Evolutionary conservation across 2,888 invertebrate species (phyloP), one percentile per base, ranked within the genome.

Genomic region (Magallana nippona): DNA sequence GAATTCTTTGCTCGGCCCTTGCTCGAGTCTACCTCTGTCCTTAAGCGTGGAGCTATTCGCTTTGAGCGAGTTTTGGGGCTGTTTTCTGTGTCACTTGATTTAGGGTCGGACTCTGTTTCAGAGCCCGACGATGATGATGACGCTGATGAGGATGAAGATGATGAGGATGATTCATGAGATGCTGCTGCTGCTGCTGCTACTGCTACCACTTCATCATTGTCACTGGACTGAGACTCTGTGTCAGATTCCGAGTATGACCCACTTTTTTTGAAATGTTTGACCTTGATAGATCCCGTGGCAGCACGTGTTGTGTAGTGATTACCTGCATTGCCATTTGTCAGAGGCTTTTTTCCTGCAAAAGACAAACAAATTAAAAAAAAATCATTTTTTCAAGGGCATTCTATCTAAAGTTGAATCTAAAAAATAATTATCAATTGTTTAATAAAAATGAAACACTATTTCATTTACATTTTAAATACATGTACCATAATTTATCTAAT

Each of bases 291-390:
- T 13, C 90, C 89, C 32, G 90, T 89, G 27, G 86, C 77, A 3
- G 88, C 88, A 13, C 90, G 82, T 19, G 90, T 90, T 44, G 88
- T 87, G 83, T 90, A 90, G 13, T 83, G 71, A 79, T 81, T 87
- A 27, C 32, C 79, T 10, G 79, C 19, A 19, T 55, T 58, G 13
- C 84, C 84, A 82, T 84, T 84, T 82, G 83, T 82, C n/a, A 84
- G 27, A 5, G 58, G 27, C 78, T n/a, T 55, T 57, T 84, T 84
- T 17, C 77, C 84, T 84, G 78, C 10, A 81, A 27, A 27, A 55
- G 58, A 11, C 55, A 27, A 62, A 55, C 19, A 22, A 5, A 62
- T 58, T 27, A 55, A 19, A 44, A 27, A 11, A 22, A 13, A 22
- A 11, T 44, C 3, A 44, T 44, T 44, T 44, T 60, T 44, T 44